Evolutionary conservation across 2,797 vertebrate species (phyloP).

Genomic region (Girardinus metallicus): DNA sequence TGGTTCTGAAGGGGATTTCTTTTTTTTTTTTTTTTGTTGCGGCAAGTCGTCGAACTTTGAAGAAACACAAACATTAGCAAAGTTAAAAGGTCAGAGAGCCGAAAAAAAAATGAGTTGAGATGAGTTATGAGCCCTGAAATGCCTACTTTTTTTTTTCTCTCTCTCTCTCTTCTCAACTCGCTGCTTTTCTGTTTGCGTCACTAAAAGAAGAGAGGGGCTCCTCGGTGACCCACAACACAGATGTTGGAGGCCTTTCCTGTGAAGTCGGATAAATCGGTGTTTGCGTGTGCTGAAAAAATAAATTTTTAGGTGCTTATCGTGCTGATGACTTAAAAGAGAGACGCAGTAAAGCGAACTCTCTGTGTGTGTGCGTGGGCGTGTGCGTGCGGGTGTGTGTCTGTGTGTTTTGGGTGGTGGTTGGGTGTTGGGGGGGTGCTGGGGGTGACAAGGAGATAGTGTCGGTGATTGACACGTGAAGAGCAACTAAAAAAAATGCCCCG

Average conservation of each 20-base stretch:
- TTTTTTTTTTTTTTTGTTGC: not conserved
- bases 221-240: slow-evolving; percentile 71
- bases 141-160: slow-evolving; percentile 10
- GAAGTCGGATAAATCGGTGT: slow-evolving; percentile 65
- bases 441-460: slow-evolving; percentile 79
- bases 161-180: slow-evolving; percentile 42
- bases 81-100: slow-evolving; percentile 9
- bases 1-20: slow-evolving; percentile 4
- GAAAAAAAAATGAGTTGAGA: slow-evolving; percentile 26
- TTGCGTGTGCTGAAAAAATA: slow-evolving; percentile 59
- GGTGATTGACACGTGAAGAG: slow-evolving; percentile 83
- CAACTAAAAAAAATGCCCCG: slow-evolving; percentile 68
- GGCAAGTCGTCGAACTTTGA: not conserved
- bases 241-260: slow-evolving; percentile 67
- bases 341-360: slow-evolving; percentile 50
- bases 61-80: slow-evolving; percentile 13
- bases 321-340: slow-evolving; percentile 68
- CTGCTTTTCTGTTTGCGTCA: slow-evolving; percentile 53
- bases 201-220: slow-evolving; percentile 50
- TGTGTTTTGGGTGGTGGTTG: slow-evolving; percentile 56
- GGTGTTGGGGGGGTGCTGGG: slow-evolving; percentile 55
- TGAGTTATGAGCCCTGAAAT: slow-evolving; percentile 53
- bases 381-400: slow-evolving; percentile 48
- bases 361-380: slow-evolving; percentile 45
- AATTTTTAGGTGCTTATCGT: slow-evolving; percentile 78